Base-by-base conservation (phyloP, 1,140 invertebrate genomes). In the Chironomus striatipennis region DNA sequence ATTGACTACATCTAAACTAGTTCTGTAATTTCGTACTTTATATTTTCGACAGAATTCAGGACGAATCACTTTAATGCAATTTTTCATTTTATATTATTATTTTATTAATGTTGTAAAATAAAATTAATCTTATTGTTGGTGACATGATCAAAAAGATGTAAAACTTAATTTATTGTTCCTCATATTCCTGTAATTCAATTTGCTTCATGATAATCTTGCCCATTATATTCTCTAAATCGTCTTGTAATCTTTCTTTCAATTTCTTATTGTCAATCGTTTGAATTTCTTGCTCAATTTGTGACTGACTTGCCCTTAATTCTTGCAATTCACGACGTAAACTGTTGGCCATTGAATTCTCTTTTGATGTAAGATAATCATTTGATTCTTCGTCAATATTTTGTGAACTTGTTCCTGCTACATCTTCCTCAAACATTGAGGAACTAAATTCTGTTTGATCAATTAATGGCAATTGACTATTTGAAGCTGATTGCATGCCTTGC, bases 241-340 rank as follows among this genome's bases (percentile, higher is more conserved):
- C 89, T 80, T 94, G 91, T 80, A 96, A 93, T 57, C 93, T 83
- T 81, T 94, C 90, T 70, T 90, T 86, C 0, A 97, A 80, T 24
- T 93, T 91, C 74, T 90, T 81, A 81, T 96, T 97, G 80, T 96
- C 94, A 79, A 96, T 94, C 43, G 89, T 91, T 7, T 90, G 88
- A 77, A 96, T 90, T 82, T 95, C 92, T 73, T 88, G 84, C 79
- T 95, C 92, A 78, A 94, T 93, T 77, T 91, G 89, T 65, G 89
- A 85, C 76, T 90, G 84, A 72, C 90, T 86, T 70, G 88, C 85
- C 77, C 89, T 89, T 15, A 96, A 81, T 74, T 92, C 90, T 20
- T 87, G 85, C 42, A 95, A 82, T 82, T 95, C 90, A 7, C 86
- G 80, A 24, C 88, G 86, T 1, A 93, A 80, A 77, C 88, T 84